phyloP scores from a whole-genome alignment of 2,113 vertebrate species.

The Grallaria varia region DNA sequence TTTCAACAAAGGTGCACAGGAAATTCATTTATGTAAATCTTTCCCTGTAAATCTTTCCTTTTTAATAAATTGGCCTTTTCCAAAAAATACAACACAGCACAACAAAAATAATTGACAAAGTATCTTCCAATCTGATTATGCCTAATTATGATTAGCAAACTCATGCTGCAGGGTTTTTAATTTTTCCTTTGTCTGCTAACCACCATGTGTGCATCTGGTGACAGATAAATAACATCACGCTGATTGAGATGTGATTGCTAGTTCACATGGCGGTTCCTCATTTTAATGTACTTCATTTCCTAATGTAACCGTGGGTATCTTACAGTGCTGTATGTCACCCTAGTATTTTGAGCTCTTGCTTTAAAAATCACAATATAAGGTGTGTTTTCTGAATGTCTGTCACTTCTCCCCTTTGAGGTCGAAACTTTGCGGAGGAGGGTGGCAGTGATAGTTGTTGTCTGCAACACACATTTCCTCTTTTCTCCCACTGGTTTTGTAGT shows the following conservation, averaged over 20 bases:
- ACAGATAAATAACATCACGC: conserved; percentile 3
- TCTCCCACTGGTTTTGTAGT: neutral
- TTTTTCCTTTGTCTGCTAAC: conserved; percentile 18
- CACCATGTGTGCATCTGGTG: neutral
- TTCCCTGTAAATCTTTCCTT: neutral
- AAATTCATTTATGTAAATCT: neutral
- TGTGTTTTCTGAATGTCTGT: neutral
- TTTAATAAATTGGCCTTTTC: neutral
- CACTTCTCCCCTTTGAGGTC: neutral
- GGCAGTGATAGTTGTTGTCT: neutral
- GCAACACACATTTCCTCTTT: neutral
- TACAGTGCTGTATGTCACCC: neutral
- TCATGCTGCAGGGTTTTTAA: neutral
- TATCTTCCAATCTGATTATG: conserved; percentile 6
- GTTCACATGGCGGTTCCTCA: neutral
- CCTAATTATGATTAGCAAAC: conserved; percentile 5
- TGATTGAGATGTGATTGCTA: neutral
- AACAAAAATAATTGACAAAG: neutral
- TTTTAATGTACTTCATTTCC: neutral
- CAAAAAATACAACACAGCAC: neutral
- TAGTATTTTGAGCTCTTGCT: neutral
- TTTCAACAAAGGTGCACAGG: neutral
- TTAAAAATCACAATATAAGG: neutral
- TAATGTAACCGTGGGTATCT: neutral
- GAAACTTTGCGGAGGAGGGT: neutral